phyloP scores from a whole-genome alignment of 1,140 invertebrate species.

The Rhynchophorus ferrugineus region DNA sequence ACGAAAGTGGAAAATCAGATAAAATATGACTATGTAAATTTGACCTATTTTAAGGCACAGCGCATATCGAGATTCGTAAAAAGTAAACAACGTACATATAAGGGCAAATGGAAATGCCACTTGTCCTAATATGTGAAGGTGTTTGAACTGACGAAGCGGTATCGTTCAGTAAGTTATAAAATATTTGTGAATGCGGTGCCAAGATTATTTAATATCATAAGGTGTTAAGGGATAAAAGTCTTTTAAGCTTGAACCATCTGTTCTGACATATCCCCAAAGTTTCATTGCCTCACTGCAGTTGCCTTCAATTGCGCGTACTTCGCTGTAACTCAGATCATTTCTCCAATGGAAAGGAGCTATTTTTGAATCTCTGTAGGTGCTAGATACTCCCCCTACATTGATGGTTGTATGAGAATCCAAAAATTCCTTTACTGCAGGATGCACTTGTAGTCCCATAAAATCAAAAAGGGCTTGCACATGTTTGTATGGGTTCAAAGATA shows the following conservation, averaged over 20 bases:
- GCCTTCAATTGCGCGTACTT: constrained; percentile 57
- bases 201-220: constrained; percentile 32
- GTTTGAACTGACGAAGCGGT: too few relatives aligned
- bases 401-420: constrained; percentile 72
- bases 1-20: too few relatives aligned
- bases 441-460: constrained; percentile 68
- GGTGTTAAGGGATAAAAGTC: constrained; percentile 49
- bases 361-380: constrained; percentile 75
- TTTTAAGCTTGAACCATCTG: constrained; percentile 48
- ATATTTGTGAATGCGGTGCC: too few relatives aligned
- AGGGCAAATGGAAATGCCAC: too few relatives aligned
- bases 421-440: constrained; percentile 61
- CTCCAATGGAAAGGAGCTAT: constrained; percentile 79
- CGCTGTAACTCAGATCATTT: constrained; percentile 59
- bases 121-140: too few relatives aligned
- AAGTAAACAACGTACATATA: too few relatives aligned
- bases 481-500: constrained; percentile 66
- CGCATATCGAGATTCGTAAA: too few relatives aligned
- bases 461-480: constrained; percentile 63
- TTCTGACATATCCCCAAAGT: constrained; percentile 67
- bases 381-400: constrained; percentile 71
- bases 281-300: constrained; percentile 67
- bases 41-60: too few relatives aligned
- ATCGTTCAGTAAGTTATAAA: too few relatives aligned
- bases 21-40: too few relatives aligned